Conservation (phyloP, 2,888 invertebrate genomes). For the Apocheima hispidaria region DNA sequence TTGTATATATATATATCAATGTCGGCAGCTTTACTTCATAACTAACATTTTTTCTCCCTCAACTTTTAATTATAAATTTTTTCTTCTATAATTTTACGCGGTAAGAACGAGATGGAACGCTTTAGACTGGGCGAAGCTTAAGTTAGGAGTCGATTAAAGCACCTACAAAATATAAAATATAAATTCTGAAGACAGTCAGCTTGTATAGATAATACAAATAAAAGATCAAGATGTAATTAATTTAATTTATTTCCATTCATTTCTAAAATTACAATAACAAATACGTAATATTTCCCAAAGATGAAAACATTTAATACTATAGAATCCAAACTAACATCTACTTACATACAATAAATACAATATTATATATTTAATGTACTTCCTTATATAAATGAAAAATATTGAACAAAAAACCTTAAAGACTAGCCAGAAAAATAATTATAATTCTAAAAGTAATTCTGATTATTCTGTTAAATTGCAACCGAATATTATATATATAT, state of each 20-base stretch:
- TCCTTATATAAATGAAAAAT: slow-evolving; percentile 60
- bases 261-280: slow-evolving; percentile 67
- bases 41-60: too few species aligned
- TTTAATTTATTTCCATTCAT: slow-evolving; percentile 69
- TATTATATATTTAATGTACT: slow-evolving; percentile 59
- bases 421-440: slow-evolving; percentile 74
- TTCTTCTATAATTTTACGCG: too few species aligned
- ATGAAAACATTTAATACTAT: slow-evolving; percentile 66
- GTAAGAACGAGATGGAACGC: too few species aligned
- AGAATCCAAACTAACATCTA: slow-evolving; percentile 58
- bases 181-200: too few species aligned
- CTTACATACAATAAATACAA: slow-evolving; percentile 71
- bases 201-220: neutral
- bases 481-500: slow-evolving; percentile 45
- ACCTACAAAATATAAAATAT: too few species aligned
- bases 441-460: slow-evolving; percentile 7
- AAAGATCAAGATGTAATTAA: slow-evolving; percentile 35
- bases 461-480: slow-evolving; percentile 11
- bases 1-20: too few species aligned
- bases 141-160: too few species aligned
- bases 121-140: too few species aligned
- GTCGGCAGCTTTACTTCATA: too few species aligned
- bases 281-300: slow-evolving; percentile 66
- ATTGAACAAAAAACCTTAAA: slow-evolving; percentile 69
- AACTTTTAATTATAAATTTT: too few species aligned